phyloP scores from a whole-genome alignment of 2,113 vertebrate species.

The Lagenorhynchus albirostris region DNA sequence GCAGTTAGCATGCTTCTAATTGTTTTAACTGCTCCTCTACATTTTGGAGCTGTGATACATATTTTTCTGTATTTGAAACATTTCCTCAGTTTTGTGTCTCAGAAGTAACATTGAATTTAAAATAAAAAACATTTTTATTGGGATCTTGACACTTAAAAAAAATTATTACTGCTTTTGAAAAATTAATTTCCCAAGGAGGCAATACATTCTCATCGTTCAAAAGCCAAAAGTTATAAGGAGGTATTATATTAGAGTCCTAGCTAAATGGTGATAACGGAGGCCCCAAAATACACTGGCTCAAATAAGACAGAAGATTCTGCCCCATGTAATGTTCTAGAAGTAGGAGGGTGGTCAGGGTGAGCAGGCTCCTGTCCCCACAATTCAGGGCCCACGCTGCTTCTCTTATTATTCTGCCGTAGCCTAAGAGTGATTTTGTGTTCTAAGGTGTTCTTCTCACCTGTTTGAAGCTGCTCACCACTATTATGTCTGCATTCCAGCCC shows the following conservation, averaged over 20 bases:
- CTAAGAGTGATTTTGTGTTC: neutral
- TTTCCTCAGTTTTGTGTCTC: neutral
- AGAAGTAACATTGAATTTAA: neutral
- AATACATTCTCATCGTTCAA: neutral
- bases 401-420: neutral
- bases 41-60: neutral
- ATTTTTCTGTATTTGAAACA: neutral
- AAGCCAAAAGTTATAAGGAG: neutral
- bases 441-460: neutral
- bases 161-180: neutral
- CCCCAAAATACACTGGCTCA: neutral
- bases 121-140: neutral
- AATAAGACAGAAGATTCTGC: neutral
- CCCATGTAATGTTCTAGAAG: neutral
- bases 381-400: neutral
- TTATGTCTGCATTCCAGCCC: neutral
- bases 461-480: neutral
- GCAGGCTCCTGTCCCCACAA: fast-evolving
- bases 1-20: neutral
- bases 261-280: neutral
- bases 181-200: neutral
- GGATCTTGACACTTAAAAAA: neutral
- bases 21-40: neutral
- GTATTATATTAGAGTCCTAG: neutral
- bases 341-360: too few relatives aligned